Conservation (phyloP, 2,113 vertebrate genomes). For the Strigops habroptila region DNA sequence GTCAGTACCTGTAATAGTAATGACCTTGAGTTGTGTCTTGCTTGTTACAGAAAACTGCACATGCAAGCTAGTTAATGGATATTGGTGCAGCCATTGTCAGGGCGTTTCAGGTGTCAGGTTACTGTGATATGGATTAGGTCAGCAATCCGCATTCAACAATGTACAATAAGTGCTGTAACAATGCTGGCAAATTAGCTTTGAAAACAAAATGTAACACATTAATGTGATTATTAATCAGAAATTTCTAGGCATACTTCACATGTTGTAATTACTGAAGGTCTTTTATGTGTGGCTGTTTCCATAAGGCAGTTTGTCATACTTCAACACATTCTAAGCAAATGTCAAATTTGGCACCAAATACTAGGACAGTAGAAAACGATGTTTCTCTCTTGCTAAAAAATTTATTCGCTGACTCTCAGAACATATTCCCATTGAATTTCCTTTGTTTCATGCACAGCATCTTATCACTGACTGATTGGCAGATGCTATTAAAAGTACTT, state of each 20-base stretch:
- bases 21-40: not conserved
- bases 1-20: not conserved
- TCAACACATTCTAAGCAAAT: not conserved
- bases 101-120: not conserved
- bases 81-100: not conserved
- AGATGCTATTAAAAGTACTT: not conserved
- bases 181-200: not conserved
- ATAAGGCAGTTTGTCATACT: not conserved
- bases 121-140: not conserved
- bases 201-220: not conserved
- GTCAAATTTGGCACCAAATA: not conserved
- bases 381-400: not conserved
- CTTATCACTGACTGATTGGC: not conserved
- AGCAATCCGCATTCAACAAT: not conserved
- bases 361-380: not conserved
- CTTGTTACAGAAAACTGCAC: not conserved
- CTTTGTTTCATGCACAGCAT: not conserved
- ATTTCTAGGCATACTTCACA: not conserved
- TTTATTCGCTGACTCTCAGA: not conserved
- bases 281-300: not conserved
- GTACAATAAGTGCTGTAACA: not conserved
- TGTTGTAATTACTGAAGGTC: not conserved
- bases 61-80: not conserved
- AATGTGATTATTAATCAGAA: constrained; percentile 29
- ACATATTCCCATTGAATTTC: not conserved